phyloP scores from a whole-genome alignment of 2,888 invertebrate genomes.

The Taenaris catops region DNA sequence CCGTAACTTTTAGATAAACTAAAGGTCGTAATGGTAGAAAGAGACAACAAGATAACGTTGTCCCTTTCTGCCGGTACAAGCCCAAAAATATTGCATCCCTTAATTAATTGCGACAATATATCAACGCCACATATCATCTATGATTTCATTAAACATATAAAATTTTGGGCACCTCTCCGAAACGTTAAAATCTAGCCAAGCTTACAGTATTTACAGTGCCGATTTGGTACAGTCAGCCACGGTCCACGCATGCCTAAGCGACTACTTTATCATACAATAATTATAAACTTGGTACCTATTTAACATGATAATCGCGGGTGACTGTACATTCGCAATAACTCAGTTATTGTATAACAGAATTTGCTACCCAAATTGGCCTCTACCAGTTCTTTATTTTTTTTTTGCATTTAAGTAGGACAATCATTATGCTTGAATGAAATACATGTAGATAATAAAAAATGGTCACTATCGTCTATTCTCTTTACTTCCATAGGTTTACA shows the following conservation, averaged over 20 bases:
- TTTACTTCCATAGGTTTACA: too few relatives aligned
- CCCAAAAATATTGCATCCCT: too few relatives aligned
- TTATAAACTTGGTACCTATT: constrained; percentile 14
- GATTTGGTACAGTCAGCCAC: constrained; percentile 12
- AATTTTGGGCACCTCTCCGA: constrained; percentile 1
- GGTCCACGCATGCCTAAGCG: constrained; percentile 8
- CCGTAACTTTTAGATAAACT: constrained; percentile 2
- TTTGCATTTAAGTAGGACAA: too few relatives aligned
- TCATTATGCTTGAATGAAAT: too few relatives aligned
- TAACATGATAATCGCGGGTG: constrained; percentile 7
- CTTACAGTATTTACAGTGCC: constrained; percentile 12
- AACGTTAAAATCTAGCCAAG: constrained; percentile 9
- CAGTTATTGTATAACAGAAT: too few relatives aligned
- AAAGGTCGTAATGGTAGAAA: constrained; percentile 1
- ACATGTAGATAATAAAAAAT: too few relatives aligned
- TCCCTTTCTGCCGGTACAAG: too few relatives aligned
- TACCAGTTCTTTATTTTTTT: too few relatives aligned
- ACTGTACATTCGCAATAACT: constrained; percentile 8
- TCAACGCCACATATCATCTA: too few relatives aligned
- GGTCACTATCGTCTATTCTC: too few relatives aligned
- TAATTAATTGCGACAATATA: too few relatives aligned
- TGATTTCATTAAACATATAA: background rate
- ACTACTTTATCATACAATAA: constrained; percentile 14
- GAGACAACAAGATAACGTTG: background rate
- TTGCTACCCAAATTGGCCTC: too few relatives aligned